Conservation (phyloP, 2,888 invertebrate species). For the Dichetophora obliterata region DNA sequence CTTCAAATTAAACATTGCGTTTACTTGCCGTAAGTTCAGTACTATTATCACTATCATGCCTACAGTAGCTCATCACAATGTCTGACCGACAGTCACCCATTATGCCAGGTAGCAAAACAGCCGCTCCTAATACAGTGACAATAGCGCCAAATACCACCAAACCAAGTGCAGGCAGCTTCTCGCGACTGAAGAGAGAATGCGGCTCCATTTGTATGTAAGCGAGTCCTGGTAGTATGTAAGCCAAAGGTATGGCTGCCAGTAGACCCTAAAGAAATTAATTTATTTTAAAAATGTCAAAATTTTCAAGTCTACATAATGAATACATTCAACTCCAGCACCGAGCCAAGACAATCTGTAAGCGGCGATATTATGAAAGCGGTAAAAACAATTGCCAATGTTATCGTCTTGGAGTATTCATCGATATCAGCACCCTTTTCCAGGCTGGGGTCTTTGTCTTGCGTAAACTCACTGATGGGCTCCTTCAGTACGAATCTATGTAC, state of each 20-base stretch:
- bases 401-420: slow-evolving; percentile 66
- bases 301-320: slow-evolving; percentile 55
- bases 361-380: slow-evolving; percentile 82
- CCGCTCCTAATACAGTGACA: slow-evolving; percentile 67
- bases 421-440: slow-evolving; percentile 67
- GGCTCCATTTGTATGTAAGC: slow-evolving; percentile 83
- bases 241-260: slow-evolving; percentile 84
- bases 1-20: slow-evolving; percentile 40
- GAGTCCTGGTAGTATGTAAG: slow-evolving; percentile 84
- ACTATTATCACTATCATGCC: slow-evolving; percentile 58
- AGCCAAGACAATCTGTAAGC: slow-evolving; percentile 85
- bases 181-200: slow-evolving; percentile 76
- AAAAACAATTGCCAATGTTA: slow-evolving; percentile 75
- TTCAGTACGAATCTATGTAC: slow-evolving; percentile 68
- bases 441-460: slow-evolving; percentile 68
- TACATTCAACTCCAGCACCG: slow-evolving; percentile 86
- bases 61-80: slow-evolving; percentile 69
- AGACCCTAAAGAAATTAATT: too few relatives aligned
- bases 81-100: slow-evolving; percentile 68
- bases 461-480: slow-evolving; percentile 67
- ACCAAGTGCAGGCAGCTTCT: slow-evolving; percentile 80
- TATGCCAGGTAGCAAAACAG: slow-evolving; percentile 66
- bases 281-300: too few relatives aligned
- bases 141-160: slow-evolving; percentile 77
- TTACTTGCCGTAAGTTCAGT: slow-evolving; percentile 52